These are phyloP conservation scores for Dryoscopus gambensis DNA, from an alignment of 2,113 vertebrate genomes.

Conservation along the genomic window DNA sequence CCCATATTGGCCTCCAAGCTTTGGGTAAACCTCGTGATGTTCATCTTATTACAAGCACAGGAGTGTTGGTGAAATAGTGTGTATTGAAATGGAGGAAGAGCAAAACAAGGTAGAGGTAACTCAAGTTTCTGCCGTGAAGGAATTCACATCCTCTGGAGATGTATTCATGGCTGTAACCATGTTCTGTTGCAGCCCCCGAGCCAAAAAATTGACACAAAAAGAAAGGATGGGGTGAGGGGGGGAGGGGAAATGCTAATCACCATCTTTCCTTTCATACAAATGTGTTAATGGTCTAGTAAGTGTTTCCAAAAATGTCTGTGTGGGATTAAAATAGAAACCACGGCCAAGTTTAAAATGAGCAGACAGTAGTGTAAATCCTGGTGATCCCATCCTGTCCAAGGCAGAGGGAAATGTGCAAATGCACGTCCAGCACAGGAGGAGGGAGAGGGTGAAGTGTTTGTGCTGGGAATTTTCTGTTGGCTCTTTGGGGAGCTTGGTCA, in stretches of 20 bases:
- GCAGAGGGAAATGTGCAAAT: background rate
- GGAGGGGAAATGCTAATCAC: constrained; percentile 21
- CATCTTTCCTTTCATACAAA: constrained; percentile 52
- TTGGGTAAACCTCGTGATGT: background rate
- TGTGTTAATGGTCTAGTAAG: constrained; percentile 58
- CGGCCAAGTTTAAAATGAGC: constrained; percentile 38
- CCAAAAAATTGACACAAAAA: constrained; percentile 50
- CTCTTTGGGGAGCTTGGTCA: background rate
- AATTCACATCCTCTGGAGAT: background rate
- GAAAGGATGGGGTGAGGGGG: background rate
- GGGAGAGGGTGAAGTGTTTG: background rate
- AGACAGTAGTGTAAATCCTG: background rate
- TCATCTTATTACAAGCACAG: background rate
- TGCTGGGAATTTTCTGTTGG: background rate
- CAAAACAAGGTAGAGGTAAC: background rate
- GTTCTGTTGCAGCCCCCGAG: background rate
- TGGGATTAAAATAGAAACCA: constrained; percentile 48
- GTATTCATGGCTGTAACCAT: constrained; percentile 7
- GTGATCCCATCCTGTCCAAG: background rate
- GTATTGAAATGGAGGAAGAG: background rate
- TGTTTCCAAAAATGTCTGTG: constrained; percentile 56
- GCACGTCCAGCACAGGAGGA: background rate
- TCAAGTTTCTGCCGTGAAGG: background rate
- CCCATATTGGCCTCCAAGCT: background rate
- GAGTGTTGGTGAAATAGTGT: background rate